A percentile compares a stretch with the other conserved stretches of the same genome.
Evolutionary conservation across 1,140 invertebrate genomes (phyloP).

Genomic region (Chlorops oryzae): DNA sequence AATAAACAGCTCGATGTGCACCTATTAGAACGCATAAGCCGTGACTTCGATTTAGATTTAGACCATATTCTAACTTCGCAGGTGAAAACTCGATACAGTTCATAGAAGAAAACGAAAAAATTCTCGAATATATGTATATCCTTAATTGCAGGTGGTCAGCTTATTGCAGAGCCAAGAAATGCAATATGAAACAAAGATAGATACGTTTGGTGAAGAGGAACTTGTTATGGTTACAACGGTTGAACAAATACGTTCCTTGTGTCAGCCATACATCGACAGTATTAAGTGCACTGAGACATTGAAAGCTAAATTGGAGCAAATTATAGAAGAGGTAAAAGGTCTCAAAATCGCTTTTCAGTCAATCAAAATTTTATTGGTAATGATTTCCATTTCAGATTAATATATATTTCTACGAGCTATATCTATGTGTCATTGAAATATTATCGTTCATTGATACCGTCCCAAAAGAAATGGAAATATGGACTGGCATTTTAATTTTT

Average conservation of each 20-base stretch:
- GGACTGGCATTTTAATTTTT: conserved; percentile 39
- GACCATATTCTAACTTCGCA: conserved; percentile 40
- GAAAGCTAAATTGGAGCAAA: conserved; percentile 28
- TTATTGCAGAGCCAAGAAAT: conserved; percentile 34
- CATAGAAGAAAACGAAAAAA: background rate
- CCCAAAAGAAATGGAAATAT: conserved; percentile 39
- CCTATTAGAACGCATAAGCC: conserved; percentile 35
- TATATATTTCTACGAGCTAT: conserved; percentile 45
- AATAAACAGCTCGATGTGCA: conserved; percentile 35
- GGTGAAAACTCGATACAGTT: conserved; percentile 12
- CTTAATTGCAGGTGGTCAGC: conserved; percentile 19
- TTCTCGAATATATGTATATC: background rate
- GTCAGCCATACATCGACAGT: conserved; percentile 37
- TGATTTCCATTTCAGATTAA: conserved; percentile 34
- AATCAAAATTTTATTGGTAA: background rate
- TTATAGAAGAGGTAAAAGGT: conserved; percentile 35
- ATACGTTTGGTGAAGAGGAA: conserved; percentile 41
- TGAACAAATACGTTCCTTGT: conserved; percentile 32
- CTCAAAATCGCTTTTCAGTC: no score
- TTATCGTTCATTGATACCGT: conserved; percentile 32
- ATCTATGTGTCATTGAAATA: conserved; percentile 42
- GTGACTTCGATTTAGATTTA: conserved; percentile 39
- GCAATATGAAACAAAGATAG: conserved; percentile 35
- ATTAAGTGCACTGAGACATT: conserved; percentile 37
- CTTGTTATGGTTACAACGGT: conserved; percentile 34